Percentiles rank a stretch among this genome's conserved stretches.
Conservation (phyloP, 1,140 invertebrate genomes). For the silkworm (Bombyx mori) region DNA sequence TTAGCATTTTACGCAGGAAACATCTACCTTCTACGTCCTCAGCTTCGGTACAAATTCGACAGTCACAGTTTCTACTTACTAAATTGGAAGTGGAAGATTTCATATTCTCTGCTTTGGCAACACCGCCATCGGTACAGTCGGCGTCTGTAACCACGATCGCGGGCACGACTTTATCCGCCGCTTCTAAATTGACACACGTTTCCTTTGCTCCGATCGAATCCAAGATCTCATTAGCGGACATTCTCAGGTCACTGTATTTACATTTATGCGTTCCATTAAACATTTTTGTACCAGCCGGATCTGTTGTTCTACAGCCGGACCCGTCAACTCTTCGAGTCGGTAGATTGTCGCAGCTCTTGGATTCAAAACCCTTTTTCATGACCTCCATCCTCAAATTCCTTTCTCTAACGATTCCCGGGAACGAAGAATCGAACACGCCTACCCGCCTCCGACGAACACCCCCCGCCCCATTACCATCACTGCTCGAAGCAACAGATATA, state of each 20-base stretch:
- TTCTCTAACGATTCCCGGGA: conserved; percentile 23
- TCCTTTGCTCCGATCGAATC: no score
- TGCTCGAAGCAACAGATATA: conserved; percentile 25
- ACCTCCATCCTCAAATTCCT: conserved; percentile 36
- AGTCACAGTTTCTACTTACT: conserved; percentile 49
- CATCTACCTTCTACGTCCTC: conserved; percentile 25
- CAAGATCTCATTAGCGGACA: no score
- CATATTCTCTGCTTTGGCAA: conserved; percentile 22
- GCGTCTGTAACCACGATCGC: conserved; percentile 21
- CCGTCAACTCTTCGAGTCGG: conserved; percentile 1
- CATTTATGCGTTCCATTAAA: no score
- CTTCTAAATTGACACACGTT: no score
- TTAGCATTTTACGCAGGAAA: conserved; percentile 34
- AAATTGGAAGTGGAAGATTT: conserved; percentile 35
- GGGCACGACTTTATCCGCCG: conserved; percentile 13
- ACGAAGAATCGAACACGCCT: conserved; percentile 18
- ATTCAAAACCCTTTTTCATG: conserved; percentile 33
- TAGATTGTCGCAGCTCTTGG: conserved; percentile 37
- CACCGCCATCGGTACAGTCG: conserved; percentile 15
- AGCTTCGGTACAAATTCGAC: conserved; percentile 47
- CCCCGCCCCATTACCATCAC: conserved; percentile 13
- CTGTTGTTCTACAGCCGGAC: neutral
- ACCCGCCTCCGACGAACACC: conserved; percentile 31
- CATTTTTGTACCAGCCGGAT: neutral
- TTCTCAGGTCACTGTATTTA: no score